Conservation (phyloP, 64 coral and sea anemone genomes). For the Porites australiensis region DNA sequence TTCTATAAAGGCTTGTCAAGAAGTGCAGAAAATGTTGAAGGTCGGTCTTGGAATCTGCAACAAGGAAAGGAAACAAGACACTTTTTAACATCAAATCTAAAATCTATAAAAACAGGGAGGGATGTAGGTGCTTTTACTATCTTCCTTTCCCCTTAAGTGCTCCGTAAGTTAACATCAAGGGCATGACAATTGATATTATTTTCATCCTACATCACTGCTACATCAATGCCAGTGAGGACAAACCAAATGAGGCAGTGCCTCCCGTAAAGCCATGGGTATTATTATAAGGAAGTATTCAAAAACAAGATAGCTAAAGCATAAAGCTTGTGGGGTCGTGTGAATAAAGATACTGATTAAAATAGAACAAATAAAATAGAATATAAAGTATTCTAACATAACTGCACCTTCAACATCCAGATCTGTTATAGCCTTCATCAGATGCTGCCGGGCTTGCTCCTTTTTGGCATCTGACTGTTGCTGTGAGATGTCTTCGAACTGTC, state of each 20-base stretch:
- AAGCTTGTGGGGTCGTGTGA: neutral
- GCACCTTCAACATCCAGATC: slow-evolving; percentile 13
- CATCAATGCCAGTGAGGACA: neutral
- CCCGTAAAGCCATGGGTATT: neutral
- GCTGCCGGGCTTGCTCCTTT: slow-evolving; percentile 27
- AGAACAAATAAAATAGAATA: neutral
- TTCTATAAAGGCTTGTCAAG: slow-evolving; percentile 10
- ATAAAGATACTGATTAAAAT: too few species aligned
- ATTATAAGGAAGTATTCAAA: neutral
- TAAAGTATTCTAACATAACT: slow-evolving; percentile 12
- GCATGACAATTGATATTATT: neutral
- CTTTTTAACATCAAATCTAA: neutral
- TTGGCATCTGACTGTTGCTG: slow-evolving; percentile 13
- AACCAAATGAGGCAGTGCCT: neutral
- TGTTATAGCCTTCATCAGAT: slow-evolving; percentile 27
- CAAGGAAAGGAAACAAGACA: neutral
- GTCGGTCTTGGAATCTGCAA: slow-evolving; percentile 9
- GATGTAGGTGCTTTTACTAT: neutral
- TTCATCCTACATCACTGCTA: neutral
- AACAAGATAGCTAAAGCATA: slow-evolving; percentile 17
- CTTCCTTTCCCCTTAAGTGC: neutral
- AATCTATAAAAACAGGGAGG: neutral
- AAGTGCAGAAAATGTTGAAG: slow-evolving; percentile 24
- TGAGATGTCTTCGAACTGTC: slow-evolving; percentile 18
- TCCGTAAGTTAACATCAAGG: neutral